Base-by-base conservation (phyloP, 2,888 invertebrate genomes). In the Nomada flava region DNA sequence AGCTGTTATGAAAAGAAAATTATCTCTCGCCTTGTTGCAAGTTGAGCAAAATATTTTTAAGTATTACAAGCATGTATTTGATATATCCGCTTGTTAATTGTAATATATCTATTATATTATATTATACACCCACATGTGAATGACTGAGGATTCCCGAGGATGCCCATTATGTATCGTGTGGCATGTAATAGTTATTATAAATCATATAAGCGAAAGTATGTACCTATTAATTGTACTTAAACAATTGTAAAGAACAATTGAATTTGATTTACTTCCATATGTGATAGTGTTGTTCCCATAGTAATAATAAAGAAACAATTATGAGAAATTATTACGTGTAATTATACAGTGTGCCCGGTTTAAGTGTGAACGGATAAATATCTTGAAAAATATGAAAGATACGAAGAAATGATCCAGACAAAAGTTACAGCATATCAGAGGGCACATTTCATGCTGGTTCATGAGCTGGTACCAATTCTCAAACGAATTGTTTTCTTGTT, bases 211-310 rank as follows among this genome's bases (percentile, higher is more conserved):
- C 50, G 72, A 68, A 47, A 47, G 52, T 67, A 52, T 60, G 26
- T 77, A 36, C 36, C 9, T 36, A 47, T 78, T 77, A 53, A 47
- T 36, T 64, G 52, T 79, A 84, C 65, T 83, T 85, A 82, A 84
- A 82, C 75, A 76, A 57, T 71, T 74, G 68, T 85, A 76, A 75
- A 76, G 15, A 76, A 74, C 55, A 63, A 63, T 63, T 84, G 63
- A 50, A 63, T 57, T 77, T 62, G 60, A 77, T 75, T 53, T 65
- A 81, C 36, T 70, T 63, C 52, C 68, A 57, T 70, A 82, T 84
- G 85, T 84, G 74, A 83, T 79, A 85, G 76, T 73, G 47, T 64
- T 72, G n/a, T 69, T 64, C 53, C 18, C 65, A 65, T 79, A 75
- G 36, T 70, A 75, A 62, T 70, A 47, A 76, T 53, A 71, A 76